These are phyloP conservation scores for Porites rus DNA, from an alignment of 92 coral and sea anemone species.

Conservation along the genomic window DNA sequence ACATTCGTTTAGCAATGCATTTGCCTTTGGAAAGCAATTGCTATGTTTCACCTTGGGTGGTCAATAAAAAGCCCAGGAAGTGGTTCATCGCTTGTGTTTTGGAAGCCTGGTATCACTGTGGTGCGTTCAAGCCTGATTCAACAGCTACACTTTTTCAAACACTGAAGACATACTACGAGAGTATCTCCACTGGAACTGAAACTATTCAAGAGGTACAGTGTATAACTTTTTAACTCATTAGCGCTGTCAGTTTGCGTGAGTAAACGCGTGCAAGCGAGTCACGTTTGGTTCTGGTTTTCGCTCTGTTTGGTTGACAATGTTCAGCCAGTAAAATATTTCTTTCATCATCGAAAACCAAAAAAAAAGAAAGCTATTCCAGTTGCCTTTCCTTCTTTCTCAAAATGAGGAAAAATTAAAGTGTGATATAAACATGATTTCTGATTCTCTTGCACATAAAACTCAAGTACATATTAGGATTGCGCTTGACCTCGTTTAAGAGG, in stretches of 20 bases:
- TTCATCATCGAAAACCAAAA: too few species aligned
- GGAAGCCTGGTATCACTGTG: slow-evolving; percentile 70
- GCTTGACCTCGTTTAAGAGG: too few species aligned
- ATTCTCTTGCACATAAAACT: too few species aligned
- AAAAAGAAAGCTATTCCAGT: too few species aligned
- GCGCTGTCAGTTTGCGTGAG: not conserved
- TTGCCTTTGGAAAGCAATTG: not conserved
- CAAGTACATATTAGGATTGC: too few species aligned
- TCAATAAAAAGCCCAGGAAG: slow-evolving; percentile 36
- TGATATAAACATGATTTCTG: too few species aligned
- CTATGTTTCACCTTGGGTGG: slow-evolving; percentile 66
- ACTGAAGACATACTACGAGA: slow-evolving; percentile 59
- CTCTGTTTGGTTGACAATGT: too few species aligned
- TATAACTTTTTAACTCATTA: not conserved
- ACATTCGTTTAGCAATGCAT: slow-evolving; percentile 25
- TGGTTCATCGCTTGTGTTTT: slow-evolving; percentile 65
- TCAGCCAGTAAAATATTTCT: too few species aligned
- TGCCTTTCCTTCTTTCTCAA: not conserved
- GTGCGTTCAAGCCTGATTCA: slow-evolving; percentile 28
- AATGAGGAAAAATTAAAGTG: too few species aligned
- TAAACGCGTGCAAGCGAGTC: not conserved
- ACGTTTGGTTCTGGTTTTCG: too few species aligned
- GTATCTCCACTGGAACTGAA: slow-evolving; percentile 57
- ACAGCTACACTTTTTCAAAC: slow-evolving; percentile 16
- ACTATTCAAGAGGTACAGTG: slow-evolving; percentile 52